Base-by-base conservation (phyloP, 2,113 vertebrate species). In the Corythaeola cristata region DNA sequence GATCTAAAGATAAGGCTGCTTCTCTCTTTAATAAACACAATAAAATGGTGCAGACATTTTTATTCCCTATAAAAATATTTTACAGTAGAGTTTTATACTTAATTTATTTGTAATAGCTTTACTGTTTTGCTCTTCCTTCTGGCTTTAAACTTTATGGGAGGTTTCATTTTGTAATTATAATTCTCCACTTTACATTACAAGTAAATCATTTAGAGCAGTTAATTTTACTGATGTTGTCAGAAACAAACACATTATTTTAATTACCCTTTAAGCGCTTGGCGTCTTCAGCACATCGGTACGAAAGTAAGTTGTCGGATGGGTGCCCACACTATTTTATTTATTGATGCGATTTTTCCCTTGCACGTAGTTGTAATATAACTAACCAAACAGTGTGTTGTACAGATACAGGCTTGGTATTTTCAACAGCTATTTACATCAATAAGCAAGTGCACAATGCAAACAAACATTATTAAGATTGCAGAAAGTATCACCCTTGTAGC, bases 171-270 rank as follows among this genome's bases (percentile, higher is more conserved):
- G 49, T 69, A 97, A 93, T 96, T 96, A 96, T 93, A 94, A 94
- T 96, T 94, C 85, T 93, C 74, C 76, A 91, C 68, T 96, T 96
- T 95, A 95, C n/a, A 15, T 90, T 95, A 91, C 72, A 96, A 96
- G 87, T 94, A 96, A 97, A 97, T 97, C 93, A 95, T 93, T 81
- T 75, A 92, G 94, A 97, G 82, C 67, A 93, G 83, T 97, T 96
- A 96, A 94, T 95, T 97, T 97, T 95, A 97, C 93, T 93, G 91
- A 95, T 93, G 72, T 91, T 89, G 81, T 91, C 72, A 94, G 96
- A 97, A 96, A 97, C 88, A 97, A 96, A 95, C 89, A 97, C 86
- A 95, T 97, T 96, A 97, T 95, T 97, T 97, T 97, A 97, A 97
- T 96, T 96, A 95, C 96, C 95, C 87, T 90, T 97, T 94, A 95